Conservation (phyloP, 2,113 vertebrate species). For the Ginglymostoma cirratum region DNA sequence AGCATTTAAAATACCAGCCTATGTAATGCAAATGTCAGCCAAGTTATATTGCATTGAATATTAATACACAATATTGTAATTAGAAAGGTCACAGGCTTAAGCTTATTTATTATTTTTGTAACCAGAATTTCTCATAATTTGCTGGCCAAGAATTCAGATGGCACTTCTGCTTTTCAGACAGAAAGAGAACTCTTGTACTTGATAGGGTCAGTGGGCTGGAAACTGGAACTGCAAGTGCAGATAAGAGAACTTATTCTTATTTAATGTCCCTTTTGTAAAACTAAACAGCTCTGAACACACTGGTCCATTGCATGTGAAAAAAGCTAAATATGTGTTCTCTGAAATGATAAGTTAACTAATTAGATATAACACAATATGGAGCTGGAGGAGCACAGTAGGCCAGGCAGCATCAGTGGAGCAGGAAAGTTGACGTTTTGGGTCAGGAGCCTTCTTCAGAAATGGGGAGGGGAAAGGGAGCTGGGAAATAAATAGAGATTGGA, state of each 20-base stretch:
- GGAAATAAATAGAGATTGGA: too few relatives aligned
- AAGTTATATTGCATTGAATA: not conserved
- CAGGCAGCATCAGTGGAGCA: too few relatives aligned
- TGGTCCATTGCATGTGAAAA: too few relatives aligned
- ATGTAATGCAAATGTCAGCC: not conserved
- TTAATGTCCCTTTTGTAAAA: not conserved
- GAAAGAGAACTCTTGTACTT: too few relatives aligned
- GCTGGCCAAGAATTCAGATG: not conserved
- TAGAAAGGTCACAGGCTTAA: not conserved
- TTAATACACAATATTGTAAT: not conserved
- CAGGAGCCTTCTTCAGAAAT: too few relatives aligned
- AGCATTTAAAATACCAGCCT: constrained; percentile 16
- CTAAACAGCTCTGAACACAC: too few relatives aligned
- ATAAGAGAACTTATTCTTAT: not conserved
- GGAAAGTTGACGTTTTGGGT: too few relatives aligned
- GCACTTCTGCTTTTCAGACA: not conserved
- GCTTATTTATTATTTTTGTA: not conserved
- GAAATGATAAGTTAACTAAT: too few relatives aligned
- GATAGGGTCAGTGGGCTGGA: not conserved
- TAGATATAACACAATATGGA: too few relatives aligned
- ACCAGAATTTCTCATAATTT: not conserved
- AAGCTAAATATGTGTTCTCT: too few relatives aligned
- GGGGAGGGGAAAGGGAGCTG: too few relatives aligned
- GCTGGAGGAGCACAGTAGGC: too few relatives aligned
- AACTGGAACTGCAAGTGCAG: not conserved